A percentile compares a stretch with the other conserved stretches of the same genome.
Conservation (phyloP, 2,797 vertebrate genomes). For the Ispidina lecontei region DNA sequence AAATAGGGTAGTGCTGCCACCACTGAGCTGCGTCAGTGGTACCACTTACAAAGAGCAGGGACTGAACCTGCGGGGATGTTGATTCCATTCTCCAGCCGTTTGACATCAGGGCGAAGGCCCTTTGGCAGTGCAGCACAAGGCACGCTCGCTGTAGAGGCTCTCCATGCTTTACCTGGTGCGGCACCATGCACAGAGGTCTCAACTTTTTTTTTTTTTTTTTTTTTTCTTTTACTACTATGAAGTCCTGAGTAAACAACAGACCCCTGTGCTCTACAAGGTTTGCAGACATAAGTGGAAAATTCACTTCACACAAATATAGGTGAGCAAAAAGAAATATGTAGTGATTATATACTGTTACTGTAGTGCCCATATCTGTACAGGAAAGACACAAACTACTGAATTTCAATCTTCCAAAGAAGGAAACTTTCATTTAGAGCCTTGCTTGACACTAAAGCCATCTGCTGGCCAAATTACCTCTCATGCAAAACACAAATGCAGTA, state of each 20-base stretch:
- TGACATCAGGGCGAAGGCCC: neutral
- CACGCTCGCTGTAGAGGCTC: accelerated
- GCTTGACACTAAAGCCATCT: neutral
- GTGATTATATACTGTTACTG: neutral
- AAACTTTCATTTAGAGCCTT: neutral
- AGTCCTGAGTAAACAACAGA: neutral
- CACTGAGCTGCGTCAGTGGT: neutral
- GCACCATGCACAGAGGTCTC: neutral
- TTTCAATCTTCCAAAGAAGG: neutral
- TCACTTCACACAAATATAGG: accelerated
- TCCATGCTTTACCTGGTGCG: no score
- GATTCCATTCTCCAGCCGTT: neutral
- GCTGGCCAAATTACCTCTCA: neutral
- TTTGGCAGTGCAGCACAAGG: neutral
- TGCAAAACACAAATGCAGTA: neutral
- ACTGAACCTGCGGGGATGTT: accelerated
- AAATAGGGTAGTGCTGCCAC: accelerated
- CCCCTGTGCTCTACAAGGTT: neutral
- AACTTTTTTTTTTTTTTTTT: no score
- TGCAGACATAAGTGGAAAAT: accelerated
- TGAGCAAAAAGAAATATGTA: neutral
- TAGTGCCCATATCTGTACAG: neutral
- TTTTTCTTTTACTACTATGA: neutral
- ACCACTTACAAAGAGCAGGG: neutral
- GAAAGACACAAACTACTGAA: neutral